Evolutionary conservation across 1,140 invertebrate species (phyloP).

Genomic region (Saccostrea echinata): DNA sequence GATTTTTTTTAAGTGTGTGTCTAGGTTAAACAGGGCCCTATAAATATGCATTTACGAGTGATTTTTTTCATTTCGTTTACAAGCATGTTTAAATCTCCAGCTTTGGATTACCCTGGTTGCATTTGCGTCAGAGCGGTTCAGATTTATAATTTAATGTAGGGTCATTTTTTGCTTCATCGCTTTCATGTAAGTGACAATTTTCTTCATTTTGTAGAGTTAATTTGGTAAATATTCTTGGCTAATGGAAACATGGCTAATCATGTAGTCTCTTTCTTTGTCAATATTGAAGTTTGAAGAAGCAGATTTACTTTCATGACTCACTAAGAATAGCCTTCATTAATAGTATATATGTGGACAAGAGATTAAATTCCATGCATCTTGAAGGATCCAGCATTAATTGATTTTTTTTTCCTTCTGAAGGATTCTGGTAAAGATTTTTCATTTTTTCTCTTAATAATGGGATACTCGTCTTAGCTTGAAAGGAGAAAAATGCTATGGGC

Average conservation of each 20-base stretch:
- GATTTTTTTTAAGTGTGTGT: conserved; percentile 11
- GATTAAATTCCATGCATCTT: background rate
- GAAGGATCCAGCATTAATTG: background rate
- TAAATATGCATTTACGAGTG: conserved; percentile 11
- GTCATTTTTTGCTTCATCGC: conserved; percentile 36
- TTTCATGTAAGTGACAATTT: conserved; percentile 39
- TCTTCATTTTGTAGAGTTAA: background rate
- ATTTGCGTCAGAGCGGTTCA: conserved; percentile 15
- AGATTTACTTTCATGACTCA: background rate
- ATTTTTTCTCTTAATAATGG: conserved; percentile 2
- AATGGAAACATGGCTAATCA: background rate
- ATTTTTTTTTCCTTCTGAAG: background rate
- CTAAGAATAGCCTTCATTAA: conserved; percentile 2
- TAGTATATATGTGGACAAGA: background rate
- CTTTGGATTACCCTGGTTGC: conserved; percentile 28
- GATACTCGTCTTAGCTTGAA: background rate
- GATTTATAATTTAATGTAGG: conserved; percentile 25
- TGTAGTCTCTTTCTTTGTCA: background rate
- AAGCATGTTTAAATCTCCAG: conserved; percentile 16
- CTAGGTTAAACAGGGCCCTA: conserved; percentile 3
- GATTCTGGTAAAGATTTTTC: conserved; percentile 11
- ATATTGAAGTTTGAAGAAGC: background rate
- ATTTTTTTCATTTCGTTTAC: conserved; percentile 8
- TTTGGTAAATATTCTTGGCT: background rate
- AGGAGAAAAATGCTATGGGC: conserved; percentile 4